phyloP scores from a whole-genome alignment of 2,113 vertebrate species.

The Oryzias javanicus region DNA sequence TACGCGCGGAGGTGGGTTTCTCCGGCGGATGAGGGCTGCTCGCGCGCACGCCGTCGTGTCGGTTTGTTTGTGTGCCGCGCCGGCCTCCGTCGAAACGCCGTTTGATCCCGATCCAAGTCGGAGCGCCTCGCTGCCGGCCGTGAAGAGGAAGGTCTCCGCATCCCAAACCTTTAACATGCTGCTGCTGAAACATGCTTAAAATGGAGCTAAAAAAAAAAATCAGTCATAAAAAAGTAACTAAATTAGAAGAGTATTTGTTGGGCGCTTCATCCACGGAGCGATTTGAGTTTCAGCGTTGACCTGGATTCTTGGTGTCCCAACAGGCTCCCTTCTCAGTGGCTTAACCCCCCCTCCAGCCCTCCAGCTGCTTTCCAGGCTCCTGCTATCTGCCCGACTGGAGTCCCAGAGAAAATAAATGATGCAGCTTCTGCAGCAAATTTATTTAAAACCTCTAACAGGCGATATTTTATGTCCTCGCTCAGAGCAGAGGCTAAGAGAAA shows the following conservation, averaged over 20 bases:
- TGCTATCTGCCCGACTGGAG: background rate
- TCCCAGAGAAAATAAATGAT: conserved; percentile 41
- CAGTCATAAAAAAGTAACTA: too few relatives aligned
- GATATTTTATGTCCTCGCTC: conserved; percentile 29
- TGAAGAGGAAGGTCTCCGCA: conserved; percentile 14
- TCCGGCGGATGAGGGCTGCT: background rate
- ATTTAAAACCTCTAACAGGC: conserved; percentile 31
- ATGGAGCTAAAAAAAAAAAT: background rate
- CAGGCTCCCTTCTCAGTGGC: conserved; percentile 21
- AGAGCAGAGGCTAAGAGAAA: conserved; percentile 18
- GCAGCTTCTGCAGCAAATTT: conserved; percentile 21
- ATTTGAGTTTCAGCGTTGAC: conserved; percentile 30
- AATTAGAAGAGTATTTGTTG: background rate
- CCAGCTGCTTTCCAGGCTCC: conserved; percentile 6
- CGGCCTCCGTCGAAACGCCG: conserved; percentile 27
- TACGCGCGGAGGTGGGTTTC: conserved; percentile 12
- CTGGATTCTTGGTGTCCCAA: conserved; percentile 28
- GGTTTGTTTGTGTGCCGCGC: conserved; percentile 34
- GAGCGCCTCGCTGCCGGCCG: conserved; percentile 9
- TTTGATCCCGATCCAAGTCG: conserved; percentile 53
- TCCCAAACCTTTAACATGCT: conserved; percentile 15
- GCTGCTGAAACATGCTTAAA: background rate
- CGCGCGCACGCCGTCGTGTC: background rate
- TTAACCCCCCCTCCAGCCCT: conserved; percentile 19
- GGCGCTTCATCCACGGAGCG: conserved; percentile 26